A percentile compares a stretch with the other conserved stretches of the same genome.
These are phyloP conservation scores for Enteromius argenteus DNA, from an alignment of 2,797 vertebrate species.

Conservation along the genomic window DNA sequence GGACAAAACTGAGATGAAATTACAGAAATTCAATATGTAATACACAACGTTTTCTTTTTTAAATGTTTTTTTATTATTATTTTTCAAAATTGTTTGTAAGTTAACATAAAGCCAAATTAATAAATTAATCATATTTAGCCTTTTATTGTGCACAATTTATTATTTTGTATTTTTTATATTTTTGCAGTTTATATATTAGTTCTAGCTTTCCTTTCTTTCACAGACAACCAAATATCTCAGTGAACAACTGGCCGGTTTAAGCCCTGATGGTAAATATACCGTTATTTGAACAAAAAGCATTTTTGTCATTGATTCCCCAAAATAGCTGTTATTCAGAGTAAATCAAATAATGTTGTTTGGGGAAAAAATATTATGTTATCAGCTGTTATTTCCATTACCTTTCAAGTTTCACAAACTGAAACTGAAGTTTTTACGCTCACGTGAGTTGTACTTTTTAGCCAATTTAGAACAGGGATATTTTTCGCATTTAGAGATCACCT, in stretches of 20 bases:
- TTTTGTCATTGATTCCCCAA: not conserved
- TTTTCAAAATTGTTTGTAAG: not conserved
- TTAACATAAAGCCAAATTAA: not conserved
- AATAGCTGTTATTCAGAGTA: not conserved
- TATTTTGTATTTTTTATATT: not conserved
- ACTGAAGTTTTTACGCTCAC: not conserved
- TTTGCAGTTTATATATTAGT: not conserved
- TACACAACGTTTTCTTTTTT: not conserved
- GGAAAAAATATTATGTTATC: not conserved
- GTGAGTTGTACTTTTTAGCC: not conserved
- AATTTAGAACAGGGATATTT: not conserved
- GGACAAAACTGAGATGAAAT: slow-evolving; percentile 51
- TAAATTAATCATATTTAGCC: not conserved
- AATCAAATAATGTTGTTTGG: not conserved
- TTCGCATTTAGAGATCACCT: not conserved
- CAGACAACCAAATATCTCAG: not conserved
- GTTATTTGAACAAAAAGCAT: not conserved
- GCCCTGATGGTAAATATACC: not conserved
- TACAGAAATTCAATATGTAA: slow-evolving; percentile 1
- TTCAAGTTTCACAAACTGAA: not conserved
- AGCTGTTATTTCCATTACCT: not conserved
- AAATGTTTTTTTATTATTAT: slow-evolving; percentile 2
- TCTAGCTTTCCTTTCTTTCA: not conserved
- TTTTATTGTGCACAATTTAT: not conserved
- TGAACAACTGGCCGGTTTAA: not conserved